Percentiles rank a stretch among this genome's conserved stretches.
Conservation (phyloP, 2,888 invertebrate genomes). For the Heliconius cydno region DNA sequence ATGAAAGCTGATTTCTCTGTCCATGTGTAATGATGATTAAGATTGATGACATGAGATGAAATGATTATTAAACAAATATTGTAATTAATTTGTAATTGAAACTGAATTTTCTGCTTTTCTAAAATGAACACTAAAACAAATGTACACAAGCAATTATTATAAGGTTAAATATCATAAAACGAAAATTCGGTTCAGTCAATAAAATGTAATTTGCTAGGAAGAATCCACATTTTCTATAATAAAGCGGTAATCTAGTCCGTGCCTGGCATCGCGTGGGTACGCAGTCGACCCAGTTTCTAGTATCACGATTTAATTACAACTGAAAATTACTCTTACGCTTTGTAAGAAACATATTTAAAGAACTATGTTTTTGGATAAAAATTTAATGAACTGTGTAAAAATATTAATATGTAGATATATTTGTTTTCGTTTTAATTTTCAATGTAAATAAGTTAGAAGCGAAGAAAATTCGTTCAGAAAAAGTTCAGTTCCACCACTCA, state of each 20-base stretch:
- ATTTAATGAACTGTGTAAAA: neutral
- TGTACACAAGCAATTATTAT: neutral
- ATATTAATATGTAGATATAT: neutral
- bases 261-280: conserved; percentile 41
- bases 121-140: neutral
- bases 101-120: neutral
- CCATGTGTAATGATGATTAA: too few species aligned
- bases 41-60: too few species aligned
- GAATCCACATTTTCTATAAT: conserved; percentile 44
- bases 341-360: conserved; percentile 25
- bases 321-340: conserved; percentile 36
- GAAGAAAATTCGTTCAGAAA: too few species aligned
- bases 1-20: too few species aligned
- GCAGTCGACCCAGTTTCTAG: conserved; percentile 42
- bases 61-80: too few species aligned
- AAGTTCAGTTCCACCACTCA: too few species aligned
- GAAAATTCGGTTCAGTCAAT: conserved; percentile 24
- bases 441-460: too few species aligned
- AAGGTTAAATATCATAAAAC: neutral
- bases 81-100: too few species aligned
- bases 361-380: conserved; percentile 5
- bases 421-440: too few species aligned
- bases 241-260: conserved; percentile 43
- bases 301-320: conserved; percentile 44
- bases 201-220: conserved; percentile 40